These are phyloP conservation scores for Archegozetes longisetosus DNA, from an alignment of 1,140 invertebrate species.

Conservation along the genomic window DNA sequence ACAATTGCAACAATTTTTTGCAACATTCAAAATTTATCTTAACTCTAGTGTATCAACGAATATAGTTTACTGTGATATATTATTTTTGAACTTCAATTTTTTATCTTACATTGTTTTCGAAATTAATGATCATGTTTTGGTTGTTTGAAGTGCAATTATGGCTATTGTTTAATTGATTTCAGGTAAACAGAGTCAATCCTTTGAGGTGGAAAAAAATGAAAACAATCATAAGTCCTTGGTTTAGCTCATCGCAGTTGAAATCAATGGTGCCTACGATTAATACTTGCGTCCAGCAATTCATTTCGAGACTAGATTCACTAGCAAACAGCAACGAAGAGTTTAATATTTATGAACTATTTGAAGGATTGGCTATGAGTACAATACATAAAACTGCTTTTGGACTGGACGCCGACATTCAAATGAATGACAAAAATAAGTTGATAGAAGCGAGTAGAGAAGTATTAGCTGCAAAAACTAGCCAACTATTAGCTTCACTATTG, in stretches of 20 bases:
- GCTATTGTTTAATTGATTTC: too few relatives aligned
- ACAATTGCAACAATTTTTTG: too few relatives aligned
- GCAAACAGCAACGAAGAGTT: constrained; percentile 21
- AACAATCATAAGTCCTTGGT: constrained; percentile 34
- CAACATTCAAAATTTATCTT: too few relatives aligned
- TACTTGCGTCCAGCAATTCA: constrained; percentile 23
- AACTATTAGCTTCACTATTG: neutral
- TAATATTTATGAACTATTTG: constrained; percentile 27
- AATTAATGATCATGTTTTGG: too few relatives aligned
- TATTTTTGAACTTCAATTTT: too few relatives aligned
- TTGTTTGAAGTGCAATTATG: too few relatives aligned
- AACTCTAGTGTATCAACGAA: too few relatives aligned
- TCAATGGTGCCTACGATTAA: constrained; percentile 28
- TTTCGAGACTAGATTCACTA: constrained; percentile 21
- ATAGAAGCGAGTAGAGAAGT: constrained; percentile 11
- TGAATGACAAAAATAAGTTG: constrained; percentile 12
- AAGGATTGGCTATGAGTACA: constrained; percentile 34
- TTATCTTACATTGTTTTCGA: too few relatives aligned
- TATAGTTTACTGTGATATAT: too few relatives aligned
- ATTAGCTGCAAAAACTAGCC: constrained; percentile 9
- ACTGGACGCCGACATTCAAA: constrained; percentile 21
- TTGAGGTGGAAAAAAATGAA: constrained; percentile 35
- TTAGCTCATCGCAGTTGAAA: constrained; percentile 35
- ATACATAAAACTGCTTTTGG: constrained; percentile 35
- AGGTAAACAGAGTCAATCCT: constrained; percentile 20